These are phyloP conservation scores for Apodemia duryi DNA, from an alignment of 2,888 invertebrate species.

Conservation along the genomic window DNA sequence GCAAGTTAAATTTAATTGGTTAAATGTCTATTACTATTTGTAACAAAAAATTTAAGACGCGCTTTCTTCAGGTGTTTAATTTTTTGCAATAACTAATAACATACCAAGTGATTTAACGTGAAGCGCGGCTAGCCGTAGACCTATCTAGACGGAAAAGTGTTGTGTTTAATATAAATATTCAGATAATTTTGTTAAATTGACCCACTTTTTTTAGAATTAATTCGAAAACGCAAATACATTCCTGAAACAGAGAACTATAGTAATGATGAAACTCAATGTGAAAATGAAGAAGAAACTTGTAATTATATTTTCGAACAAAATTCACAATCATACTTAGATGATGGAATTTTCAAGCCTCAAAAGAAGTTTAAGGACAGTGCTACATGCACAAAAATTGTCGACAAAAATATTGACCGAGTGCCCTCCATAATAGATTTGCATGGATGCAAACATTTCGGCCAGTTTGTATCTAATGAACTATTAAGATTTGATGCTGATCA, in stretches of 20 bases:
- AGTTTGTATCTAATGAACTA: constrained; percentile 8
- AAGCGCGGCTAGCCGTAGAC: not conserved
- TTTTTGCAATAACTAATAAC: not conserved
- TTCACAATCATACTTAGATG: constrained; percentile 13
- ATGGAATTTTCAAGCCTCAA: constrained; percentile 11
- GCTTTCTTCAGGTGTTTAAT: constrained; percentile 8
- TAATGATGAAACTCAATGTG: constrained; percentile 12
- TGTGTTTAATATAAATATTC: constrained; percentile 12
- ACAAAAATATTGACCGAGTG: constrained; percentile 10
- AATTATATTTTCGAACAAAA: constrained; percentile 11
- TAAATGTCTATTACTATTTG: no score
- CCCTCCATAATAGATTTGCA: constrained; percentile 10
- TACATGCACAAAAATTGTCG: constrained; percentile 7
- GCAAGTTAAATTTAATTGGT: not conserved
- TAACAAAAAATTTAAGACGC: constrained; percentile 15
- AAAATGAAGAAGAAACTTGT: constrained; percentile 6
- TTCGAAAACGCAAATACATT: constrained; percentile 12
- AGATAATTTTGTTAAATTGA: constrained; percentile 14
- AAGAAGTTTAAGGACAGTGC: constrained; percentile 5
- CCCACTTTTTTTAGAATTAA: constrained; percentile 11
- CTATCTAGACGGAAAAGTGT: constrained; percentile 1
- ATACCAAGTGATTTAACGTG: not conserved
- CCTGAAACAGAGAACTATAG: constrained; percentile 12
- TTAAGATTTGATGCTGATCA: constrained; percentile 12
- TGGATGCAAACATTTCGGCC: constrained; percentile 12